Conservation (phyloP, 2,888 invertebrate species). For the Synanthedon myopaeformis region DNA sequence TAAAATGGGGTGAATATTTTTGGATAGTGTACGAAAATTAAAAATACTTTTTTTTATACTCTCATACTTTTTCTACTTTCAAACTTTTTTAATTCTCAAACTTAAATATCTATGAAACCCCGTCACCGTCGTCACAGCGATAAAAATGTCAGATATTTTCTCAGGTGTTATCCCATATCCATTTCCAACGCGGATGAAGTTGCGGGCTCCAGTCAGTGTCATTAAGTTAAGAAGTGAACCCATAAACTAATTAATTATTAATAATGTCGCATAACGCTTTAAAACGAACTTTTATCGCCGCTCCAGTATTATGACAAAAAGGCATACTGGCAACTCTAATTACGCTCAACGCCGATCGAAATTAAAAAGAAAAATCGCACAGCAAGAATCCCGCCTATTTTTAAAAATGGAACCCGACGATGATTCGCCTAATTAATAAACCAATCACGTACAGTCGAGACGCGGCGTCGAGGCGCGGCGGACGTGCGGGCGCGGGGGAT, state of each 20-base stretch:
- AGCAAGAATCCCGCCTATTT: constrained; percentile 70
- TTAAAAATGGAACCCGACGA: constrained; percentile 58
- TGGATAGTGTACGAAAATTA: too few species aligned
- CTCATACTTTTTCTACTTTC: too few species aligned
- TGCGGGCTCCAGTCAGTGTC: background rate
- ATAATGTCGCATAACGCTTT: constrained; percentile 31
- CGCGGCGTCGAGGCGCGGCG: constrained; percentile 67
- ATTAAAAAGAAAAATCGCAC: constrained; percentile 66
- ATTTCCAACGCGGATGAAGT: too few species aligned
- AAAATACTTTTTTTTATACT: too few species aligned
- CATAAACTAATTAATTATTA: constrained; percentile 37
- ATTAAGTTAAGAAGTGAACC: constrained; percentile 2
- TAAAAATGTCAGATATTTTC: background rate
- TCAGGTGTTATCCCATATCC: too few species aligned
- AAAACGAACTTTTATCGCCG: constrained; percentile 39
- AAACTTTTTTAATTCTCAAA: too few species aligned
- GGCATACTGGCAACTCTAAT: constrained; percentile 55
- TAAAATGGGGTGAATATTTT: too few species aligned
- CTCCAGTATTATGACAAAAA: constrained; percentile 52
- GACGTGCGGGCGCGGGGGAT: constrained; percentile 68
- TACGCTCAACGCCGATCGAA: constrained; percentile 63
- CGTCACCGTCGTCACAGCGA: background rate
- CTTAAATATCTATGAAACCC: background rate
- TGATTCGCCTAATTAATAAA: constrained; percentile 71
- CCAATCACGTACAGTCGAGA: constrained; percentile 70